Conservation (phyloP, 2,888 invertebrate species). For the Rambutsinella grinnellia region DNA sequence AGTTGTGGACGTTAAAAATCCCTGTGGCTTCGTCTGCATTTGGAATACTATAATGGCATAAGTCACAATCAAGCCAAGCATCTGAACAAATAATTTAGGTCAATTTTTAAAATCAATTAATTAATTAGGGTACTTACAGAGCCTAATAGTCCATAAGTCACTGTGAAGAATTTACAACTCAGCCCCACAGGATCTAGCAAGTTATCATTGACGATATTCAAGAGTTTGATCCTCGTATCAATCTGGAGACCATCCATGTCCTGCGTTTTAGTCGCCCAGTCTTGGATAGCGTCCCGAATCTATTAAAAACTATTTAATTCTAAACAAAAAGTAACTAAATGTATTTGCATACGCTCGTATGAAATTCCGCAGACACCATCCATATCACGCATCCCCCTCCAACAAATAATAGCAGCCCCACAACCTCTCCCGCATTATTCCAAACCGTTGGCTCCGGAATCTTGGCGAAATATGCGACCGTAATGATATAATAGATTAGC, state of each 20-base stretch:
- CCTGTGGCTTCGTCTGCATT: too few relatives aligned
- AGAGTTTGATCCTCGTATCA: slow-evolving; percentile 19
- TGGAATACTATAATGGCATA: too few relatives aligned
- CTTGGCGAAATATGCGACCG: slow-evolving; percentile 36
- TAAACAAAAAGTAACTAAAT: background rate
- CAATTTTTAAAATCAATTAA: too few relatives aligned
- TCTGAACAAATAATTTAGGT: too few relatives aligned
- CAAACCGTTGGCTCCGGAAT: slow-evolving; percentile 29
- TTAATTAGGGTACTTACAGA: too few relatives aligned
- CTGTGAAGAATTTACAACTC: slow-evolving; percentile 34
- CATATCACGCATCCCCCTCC: slow-evolving; percentile 16
- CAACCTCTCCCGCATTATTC: slow-evolving; percentile 2
- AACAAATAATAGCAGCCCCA: slow-evolving; percentile 7
- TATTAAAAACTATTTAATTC: background rate
- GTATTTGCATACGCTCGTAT: slow-evolving; percentile 12
- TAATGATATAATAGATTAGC: slow-evolving; percentile 22
- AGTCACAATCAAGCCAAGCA: too few relatives aligned
- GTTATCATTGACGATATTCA: slow-evolving; percentile 20
- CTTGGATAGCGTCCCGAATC: slow-evolving; percentile 21
- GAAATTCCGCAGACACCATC: slow-evolving; percentile 32
- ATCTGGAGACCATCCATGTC: slow-evolving; percentile 19
- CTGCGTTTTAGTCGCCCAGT: slow-evolving; percentile 35
- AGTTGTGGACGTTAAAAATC: too few relatives aligned
- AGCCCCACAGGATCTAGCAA: slow-evolving; percentile 28
- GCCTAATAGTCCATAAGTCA: slow-evolving; percentile 31